Evolutionary conservation across 2,113 vertebrate genomes (phyloP).

Genomic region (Steatornis caripensis): DNA sequence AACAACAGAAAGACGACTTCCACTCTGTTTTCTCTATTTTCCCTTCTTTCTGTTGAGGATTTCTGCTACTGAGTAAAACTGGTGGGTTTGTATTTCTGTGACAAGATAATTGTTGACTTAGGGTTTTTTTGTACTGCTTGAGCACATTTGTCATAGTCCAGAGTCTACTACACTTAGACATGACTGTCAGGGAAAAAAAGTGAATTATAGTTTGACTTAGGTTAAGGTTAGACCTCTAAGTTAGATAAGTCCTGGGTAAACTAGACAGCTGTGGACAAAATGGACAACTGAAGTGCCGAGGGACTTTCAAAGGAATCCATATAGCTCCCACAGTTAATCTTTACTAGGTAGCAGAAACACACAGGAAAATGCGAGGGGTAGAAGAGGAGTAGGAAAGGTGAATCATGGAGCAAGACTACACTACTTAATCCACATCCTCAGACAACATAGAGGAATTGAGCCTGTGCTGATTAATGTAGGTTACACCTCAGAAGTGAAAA

Average conservation of each 20-base stretch:
- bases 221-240: conserved; percentile 25
- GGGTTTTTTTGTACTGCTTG: not conserved
- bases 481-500: not conserved
- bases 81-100: not conserved
- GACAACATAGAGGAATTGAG: not conserved
- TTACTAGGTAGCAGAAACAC: not conserved
- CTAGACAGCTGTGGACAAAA: conserved; percentile 14
- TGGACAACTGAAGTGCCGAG: not conserved
- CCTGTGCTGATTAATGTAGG: not conserved
- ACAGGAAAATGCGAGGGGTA: not conserved
- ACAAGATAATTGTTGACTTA: not conserved
- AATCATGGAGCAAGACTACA: not conserved
- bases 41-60: not conserved
- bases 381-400: not conserved
- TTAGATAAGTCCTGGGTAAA: conserved; percentile 26
- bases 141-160: not conserved
- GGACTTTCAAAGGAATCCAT: not conserved
- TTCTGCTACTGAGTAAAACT: not conserved
- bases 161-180: not conserved
- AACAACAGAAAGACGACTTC: not conserved
- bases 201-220: conserved; percentile 24
- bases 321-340: not conserved
- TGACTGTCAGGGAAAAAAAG: not conserved
- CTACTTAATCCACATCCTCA: not conserved
- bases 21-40: not conserved